A percentile compares a stretch with the other conserved stretches of the same genome.
Evolutionary conservation across 2,888 invertebrate species (phyloP).

Genomic region (Keiferia lycopersicella): DNA sequence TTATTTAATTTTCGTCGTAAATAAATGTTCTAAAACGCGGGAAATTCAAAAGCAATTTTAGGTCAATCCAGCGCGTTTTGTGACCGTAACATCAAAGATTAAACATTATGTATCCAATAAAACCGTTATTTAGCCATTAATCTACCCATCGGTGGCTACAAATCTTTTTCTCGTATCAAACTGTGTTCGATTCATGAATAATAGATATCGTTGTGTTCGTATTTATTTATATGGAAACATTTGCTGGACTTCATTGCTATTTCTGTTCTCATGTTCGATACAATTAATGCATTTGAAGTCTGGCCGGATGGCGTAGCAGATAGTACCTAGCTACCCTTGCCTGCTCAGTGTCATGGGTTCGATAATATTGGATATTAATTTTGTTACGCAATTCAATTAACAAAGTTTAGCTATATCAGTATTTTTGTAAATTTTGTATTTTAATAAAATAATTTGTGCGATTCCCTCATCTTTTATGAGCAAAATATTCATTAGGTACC

Average conservation of each 20-base stretch:
- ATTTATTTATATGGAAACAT: conserved; percentile 35
- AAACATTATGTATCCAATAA: conserved; percentile 50
- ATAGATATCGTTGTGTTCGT: conserved; percentile 46
- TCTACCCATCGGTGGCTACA: conserved; percentile 53
- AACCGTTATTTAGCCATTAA: conserved; percentile 45
- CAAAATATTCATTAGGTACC: too few relatives aligned
- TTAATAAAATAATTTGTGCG: too few relatives aligned
- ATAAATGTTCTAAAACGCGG: conserved; percentile 7
- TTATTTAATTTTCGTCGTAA: neutral
- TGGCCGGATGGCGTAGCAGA: too few relatives aligned
- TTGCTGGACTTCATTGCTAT: neutral
- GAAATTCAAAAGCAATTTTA: neutral
- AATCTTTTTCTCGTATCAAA: conserved; percentile 69
- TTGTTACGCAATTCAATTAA: too few relatives aligned
- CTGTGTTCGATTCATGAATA: conserved; percentile 59
- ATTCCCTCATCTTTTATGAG: too few relatives aligned
- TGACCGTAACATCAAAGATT: conserved; percentile 61
- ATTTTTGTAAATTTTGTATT: too few relatives aligned
- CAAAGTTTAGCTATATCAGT: too few relatives aligned
- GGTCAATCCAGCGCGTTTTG: conserved; percentile 34
- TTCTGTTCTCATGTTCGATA: neutral
- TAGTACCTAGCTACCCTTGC: too few relatives aligned
- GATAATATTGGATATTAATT: too few relatives aligned
- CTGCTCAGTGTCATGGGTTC: too few relatives aligned
- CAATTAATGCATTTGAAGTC: too few relatives aligned